phyloP scores from a whole-genome alignment of 2,888 invertebrate genomes.

The Parnassius orleans region DNA sequence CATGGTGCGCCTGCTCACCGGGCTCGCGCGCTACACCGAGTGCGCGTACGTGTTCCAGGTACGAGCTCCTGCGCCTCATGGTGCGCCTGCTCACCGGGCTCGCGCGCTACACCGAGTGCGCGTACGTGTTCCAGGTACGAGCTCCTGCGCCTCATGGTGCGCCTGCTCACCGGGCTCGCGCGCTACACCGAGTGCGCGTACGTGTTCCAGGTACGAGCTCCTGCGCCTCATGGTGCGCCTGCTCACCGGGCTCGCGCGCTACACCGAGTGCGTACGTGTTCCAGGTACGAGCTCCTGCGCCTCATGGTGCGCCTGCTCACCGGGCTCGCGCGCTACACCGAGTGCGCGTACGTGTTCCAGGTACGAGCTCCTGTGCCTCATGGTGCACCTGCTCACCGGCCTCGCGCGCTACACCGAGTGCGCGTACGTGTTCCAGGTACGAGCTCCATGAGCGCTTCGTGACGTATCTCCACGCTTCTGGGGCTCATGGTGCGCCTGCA shows the following conservation, averaged over 20 bases:
- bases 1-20: conserved; percentile 86
- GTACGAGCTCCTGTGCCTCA: conserved; percentile 50
- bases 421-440: conserved; percentile 91
- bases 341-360: conserved; percentile 94
- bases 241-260: conserved; percentile 89
- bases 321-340: conserved; percentile 91
- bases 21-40: conserved; percentile 85
- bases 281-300: conserved; percentile 85
- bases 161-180: conserved; percentile 87
- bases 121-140: conserved; percentile 81
- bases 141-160: conserved; percentile 90
- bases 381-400: conserved; percentile 89
- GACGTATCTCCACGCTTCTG: conserved; percentile 86
- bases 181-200: conserved; percentile 76
- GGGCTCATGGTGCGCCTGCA: conserved; percentile 90
- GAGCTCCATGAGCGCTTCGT: too few relatives aligned
- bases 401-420: conserved; percentile 93
- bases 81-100: conserved; percentile 89
- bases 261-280: conserved; percentile 72
- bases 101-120: conserved; percentile 80
- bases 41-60: conserved; percentile 76
- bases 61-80: conserved; percentile 88
- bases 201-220: conserved; percentile 84
- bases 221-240: conserved; percentile 89
- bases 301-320: conserved; percentile 91